Percentiles rank a stretch among this genome's conserved stretches.
These are phyloP conservation scores for Eutolmus rufibarbis DNA, from an alignment of 2,888 invertebrate species.

Conservation along the genomic window DNA sequence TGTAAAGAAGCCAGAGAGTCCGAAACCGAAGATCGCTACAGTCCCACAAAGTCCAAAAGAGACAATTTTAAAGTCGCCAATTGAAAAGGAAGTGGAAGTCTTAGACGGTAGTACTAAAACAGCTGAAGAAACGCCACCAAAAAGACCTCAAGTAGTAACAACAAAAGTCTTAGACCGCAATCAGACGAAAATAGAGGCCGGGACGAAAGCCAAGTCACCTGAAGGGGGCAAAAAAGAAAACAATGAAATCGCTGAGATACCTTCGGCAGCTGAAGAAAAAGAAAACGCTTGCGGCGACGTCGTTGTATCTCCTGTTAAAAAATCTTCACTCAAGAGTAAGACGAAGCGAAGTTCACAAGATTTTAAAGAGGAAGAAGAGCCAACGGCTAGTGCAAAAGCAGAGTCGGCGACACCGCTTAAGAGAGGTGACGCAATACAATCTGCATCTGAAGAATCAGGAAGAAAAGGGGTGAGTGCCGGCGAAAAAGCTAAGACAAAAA, in stretches of 20 bases:
- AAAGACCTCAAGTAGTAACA: constrained; percentile 47
- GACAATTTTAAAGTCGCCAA: not conserved
- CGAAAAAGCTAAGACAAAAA: not conserved
- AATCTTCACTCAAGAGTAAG: constrained; percentile 23
- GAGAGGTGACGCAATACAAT: constrained; percentile 47
- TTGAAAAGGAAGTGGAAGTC: not conserved
- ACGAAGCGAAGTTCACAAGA: constrained; percentile 45
- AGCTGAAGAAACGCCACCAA: constrained; percentile 40
- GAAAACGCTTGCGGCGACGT: constrained; percentile 32
- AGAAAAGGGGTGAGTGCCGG: constrained; percentile 11
- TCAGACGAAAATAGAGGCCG: constrained; percentile 58
- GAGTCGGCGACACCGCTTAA: constrained; percentile 32
- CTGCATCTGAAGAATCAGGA: constrained; percentile 45
- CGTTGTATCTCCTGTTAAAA: not conserved
- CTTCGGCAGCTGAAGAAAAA: constrained; percentile 44
- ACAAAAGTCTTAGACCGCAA: constrained; percentile 35
- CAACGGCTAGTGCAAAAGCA: not conserved
- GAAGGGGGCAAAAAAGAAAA: constrained; percentile 51
- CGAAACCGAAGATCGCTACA: not conserved
- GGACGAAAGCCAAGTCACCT: constrained; percentile 62
- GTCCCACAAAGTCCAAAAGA: not conserved
- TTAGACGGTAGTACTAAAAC: not conserved
- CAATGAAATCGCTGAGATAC: constrained; percentile 39
- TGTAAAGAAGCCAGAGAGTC: not conserved
- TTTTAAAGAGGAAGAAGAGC: constrained; percentile 48